Conservation (phyloP, 2,113 vertebrate genomes). For the Pseudorectes ferrugineus region DNA sequence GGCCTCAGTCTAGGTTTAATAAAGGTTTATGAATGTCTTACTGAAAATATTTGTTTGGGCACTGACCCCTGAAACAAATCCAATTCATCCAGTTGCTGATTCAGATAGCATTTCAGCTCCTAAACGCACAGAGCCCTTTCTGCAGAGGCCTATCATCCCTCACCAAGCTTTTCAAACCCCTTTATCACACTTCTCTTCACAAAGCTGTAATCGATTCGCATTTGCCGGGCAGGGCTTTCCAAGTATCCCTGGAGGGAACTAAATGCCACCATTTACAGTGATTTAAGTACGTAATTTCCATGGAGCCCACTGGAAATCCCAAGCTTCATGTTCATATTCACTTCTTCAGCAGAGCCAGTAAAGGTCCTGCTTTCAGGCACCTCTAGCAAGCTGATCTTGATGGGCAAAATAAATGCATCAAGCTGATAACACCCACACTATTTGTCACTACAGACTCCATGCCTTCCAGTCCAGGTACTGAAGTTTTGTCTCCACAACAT, state of each 20-base stretch:
- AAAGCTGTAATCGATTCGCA: accelerated
- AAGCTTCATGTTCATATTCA: accelerated
- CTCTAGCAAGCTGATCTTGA: not conserved
- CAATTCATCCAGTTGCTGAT: not conserved
- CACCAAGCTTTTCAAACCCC: not conserved
- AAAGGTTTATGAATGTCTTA: not conserved
- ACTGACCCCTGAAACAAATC: not conserved
- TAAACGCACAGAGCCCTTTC: not conserved
- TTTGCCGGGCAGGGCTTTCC: not conserved
- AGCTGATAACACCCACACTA: accelerated
- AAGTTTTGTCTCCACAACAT: not conserved
- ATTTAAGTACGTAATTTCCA: not conserved
- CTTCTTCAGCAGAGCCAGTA: not conserved
- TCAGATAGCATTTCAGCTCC: not conserved
- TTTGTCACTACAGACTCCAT: accelerated
- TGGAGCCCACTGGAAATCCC: not conserved
- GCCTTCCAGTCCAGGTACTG: not conserved
- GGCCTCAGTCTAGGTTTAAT: not conserved
- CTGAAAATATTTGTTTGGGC: slow-evolving; percentile 15
- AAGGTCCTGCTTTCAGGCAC: not conserved
- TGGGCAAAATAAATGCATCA: not conserved
- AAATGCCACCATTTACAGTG: not conserved
- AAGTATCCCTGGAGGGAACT: not conserved
- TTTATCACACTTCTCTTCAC: not conserved
- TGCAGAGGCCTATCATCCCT: not conserved